Evolutionary conservation across 1,140 invertebrate genomes (phyloP).

Genomic region (Drosophila tsacasi): DNA sequence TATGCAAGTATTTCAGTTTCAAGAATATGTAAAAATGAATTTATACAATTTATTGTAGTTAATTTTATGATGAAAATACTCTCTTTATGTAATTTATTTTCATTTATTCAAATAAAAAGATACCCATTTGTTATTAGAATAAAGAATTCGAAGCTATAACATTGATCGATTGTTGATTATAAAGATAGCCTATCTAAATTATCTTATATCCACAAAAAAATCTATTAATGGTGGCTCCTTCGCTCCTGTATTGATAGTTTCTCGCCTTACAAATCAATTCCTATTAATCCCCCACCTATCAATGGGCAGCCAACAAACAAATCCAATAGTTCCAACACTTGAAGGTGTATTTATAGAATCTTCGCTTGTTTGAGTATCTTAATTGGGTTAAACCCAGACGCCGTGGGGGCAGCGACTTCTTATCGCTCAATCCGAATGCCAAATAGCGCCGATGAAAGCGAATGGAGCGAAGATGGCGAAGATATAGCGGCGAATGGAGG

Average conservation of each 20-base stretch:
- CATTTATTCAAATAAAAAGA: not conserved
- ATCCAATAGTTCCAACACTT: conserved; percentile 48
- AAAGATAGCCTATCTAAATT: conserved; percentile 9
- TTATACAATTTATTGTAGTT: not conserved
- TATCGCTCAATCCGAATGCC: conserved; percentile 23
- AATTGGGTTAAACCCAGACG: conserved; percentile 35
- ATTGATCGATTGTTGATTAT: not conserved
- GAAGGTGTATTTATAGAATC: conserved; percentile 40
- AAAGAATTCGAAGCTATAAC: not conserved
- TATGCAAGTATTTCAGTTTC: too few species aligned
- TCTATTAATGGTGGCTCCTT: not conserved
- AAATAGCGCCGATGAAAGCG: conserved; percentile 16
- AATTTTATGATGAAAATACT: not conserved
- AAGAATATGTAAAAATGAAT: not conserved
- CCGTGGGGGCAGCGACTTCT: conserved; percentile 46
- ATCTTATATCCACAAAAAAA: not conserved
- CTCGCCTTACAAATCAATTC: conserved; percentile 19
- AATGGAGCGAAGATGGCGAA: conserved; percentile 25
- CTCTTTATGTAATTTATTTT: not conserved
- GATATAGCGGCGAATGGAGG: conserved; percentile 1
- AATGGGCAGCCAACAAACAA: conserved; percentile 19
- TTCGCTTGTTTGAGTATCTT: conserved; percentile 27
- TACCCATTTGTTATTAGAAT: not conserved
- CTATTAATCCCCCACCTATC: conserved; percentile 36
- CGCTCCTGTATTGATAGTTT: not conserved